Evolutionary conservation across 2,797 vertebrate genomes (phyloP).

Genomic region (Hypotaenidia okinawae): DNA sequence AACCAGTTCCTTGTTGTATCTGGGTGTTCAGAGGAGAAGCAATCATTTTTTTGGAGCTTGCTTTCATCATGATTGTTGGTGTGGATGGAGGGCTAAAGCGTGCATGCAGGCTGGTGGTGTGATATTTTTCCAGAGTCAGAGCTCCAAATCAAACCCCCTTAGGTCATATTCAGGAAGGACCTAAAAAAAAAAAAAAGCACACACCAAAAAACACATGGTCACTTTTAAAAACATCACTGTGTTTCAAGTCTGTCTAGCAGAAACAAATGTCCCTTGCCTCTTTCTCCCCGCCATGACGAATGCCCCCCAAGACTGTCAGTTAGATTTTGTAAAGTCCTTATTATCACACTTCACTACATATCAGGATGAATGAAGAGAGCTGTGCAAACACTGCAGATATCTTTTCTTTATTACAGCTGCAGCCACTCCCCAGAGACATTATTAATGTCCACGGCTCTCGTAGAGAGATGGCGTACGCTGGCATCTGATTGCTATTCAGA

Average conservation of each 20-base stretch:
- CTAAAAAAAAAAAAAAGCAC: not conserved
- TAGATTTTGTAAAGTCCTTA: slow-evolving; percentile 58
- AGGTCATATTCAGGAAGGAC: not conserved
- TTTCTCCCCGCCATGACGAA: not conserved
- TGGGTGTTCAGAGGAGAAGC: not conserved
- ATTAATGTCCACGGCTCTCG: slow-evolving; percentile 66
- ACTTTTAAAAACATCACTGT: not conserved
- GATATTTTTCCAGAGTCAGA: not conserved
- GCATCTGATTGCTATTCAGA: slow-evolving; percentile 75
- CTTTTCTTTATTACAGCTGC: slow-evolving; percentile 63
- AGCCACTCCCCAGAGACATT: slow-evolving; percentile 68
- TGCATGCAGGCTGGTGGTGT: not conserved
- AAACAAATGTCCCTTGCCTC: not conserved
- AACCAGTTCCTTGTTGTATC: not conserved
- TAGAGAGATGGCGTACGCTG: slow-evolving; percentile 20
- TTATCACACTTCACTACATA: slow-evolving; percentile 43
- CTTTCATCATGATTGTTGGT: not conserved
- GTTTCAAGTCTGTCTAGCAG: not conserved
- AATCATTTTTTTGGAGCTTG: not conserved
- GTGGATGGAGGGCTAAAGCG: not conserved
- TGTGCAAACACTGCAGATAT: slow-evolving; percentile 18
- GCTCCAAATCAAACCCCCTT: not conserved
- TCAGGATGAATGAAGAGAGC: slow-evolving; percentile 39
- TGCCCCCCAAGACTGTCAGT: slow-evolving; percentile 30
- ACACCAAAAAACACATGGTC: not conserved